Evolutionary conservation across 2,797 vertebrate genomes (phyloP), one percentile per base, ranked within the genome.

Genomic region (Hyperoplus immaculatus): DNA sequence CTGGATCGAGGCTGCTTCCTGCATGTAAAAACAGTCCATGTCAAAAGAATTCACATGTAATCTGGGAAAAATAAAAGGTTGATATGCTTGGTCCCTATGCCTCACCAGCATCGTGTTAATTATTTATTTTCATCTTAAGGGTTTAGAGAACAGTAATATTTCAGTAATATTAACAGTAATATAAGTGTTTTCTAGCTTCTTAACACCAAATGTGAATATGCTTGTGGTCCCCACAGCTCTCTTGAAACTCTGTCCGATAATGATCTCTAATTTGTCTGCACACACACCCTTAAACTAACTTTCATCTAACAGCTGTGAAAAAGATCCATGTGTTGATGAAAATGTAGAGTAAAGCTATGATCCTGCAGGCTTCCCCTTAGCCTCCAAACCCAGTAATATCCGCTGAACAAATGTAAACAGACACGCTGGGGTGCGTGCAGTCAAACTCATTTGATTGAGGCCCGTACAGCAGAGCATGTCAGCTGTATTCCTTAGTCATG

Each of bases 1-100:
- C 0, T 96, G 96, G 85, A 96, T 92, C 0, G 94, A 95, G 63
- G 97, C 93, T 0, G 95, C 96, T 69, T 97, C 96, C 98, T 99
- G 92, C 0, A 82, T 85, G 42, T 72, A 29, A 77, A 11, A 55
- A 6, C 60, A 51, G 7, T 61, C 57, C 42, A 65, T 49, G 21
- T 77, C 6, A 75, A 60, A 72, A 47, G 1, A 69, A 57, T 43
- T 43, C 8, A 66, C 4, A 47, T 63, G 2, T 4, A 18, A 10
- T 16, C 8, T 38, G 6, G 9, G 16, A 11, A 46, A 38, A 21
- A 42, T 13, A 11, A 38, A 21, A 16, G 6, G 41, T 49, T 39
- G 51, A 3, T 4, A 67, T 42, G 3, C 15, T 6, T 38, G 38
- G 41, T 12, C 3, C 6, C 11, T 14, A 21, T 47, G 15, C 10